Percentiles rank a stretch among this genome's conserved stretches.
Evolutionary conservation across 2,888 invertebrate genomes (phyloP).

Genomic region (Campoletis raptor): DNA sequence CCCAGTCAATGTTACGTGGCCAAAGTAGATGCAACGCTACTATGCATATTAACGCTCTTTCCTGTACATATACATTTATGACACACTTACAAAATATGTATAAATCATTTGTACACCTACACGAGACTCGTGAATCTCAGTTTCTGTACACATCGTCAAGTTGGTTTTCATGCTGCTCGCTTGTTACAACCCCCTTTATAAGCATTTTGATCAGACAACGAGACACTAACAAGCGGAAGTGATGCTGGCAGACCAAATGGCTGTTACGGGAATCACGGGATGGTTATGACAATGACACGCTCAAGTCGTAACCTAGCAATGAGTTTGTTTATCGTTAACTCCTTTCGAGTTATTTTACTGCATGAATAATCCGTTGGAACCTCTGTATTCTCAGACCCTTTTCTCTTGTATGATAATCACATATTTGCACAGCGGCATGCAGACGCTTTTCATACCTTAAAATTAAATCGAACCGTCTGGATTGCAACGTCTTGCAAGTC

Average conservation of each 20-base stretch:
- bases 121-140: slow-evolving; percentile 3
- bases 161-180: slow-evolving; percentile 14
- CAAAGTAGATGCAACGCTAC: slow-evolving; percentile 35
- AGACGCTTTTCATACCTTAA: background rate
- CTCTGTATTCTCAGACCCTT: background rate
- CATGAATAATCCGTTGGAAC: slow-evolving; percentile 20
- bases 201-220: slow-evolving; percentile 35
- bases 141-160: slow-evolving; percentile 9
- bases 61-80: slow-evolving; percentile 5
- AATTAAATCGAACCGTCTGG: background rate
- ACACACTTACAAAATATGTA: slow-evolving; percentile 4
- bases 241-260: slow-evolving; percentile 24
- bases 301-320: slow-evolving; percentile 57
- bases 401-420: slow-evolving; percentile 36
- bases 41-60: slow-evolving; percentile 6
- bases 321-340: slow-evolving; percentile 63
- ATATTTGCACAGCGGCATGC: slow-evolving; percentile 12
- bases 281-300: slow-evolving; percentile 55
- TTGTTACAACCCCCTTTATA: slow-evolving; percentile 18
- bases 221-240: slow-evolving; percentile 47
- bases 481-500: background rate
- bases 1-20: slow-evolving; percentile 50
- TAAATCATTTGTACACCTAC: slow-evolving; percentile 11
- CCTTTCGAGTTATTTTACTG: slow-evolving; percentile 52
- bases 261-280: slow-evolving; percentile 54